A percentile compares a stretch with the other conserved stretches of the same genome.
These are phyloP conservation scores for Phyllostomus hastatus DNA, from an alignment of 2,113 vertebrate species.

Conservation along the genomic window DNA sequence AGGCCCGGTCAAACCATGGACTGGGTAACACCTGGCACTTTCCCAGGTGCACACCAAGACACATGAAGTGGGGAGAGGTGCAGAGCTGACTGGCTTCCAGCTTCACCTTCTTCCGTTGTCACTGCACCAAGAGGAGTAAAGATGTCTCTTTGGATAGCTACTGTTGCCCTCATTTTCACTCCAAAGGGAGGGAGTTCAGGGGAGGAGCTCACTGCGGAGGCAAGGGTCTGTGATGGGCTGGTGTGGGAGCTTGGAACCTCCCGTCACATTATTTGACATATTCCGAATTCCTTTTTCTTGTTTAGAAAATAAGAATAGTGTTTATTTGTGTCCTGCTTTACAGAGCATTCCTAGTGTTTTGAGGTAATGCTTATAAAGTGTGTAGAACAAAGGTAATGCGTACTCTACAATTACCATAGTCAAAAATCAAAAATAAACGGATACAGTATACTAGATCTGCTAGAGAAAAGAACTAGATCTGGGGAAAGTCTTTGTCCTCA, in stretches of 20 bases:
- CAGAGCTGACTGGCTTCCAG: neutral
- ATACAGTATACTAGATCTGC: rapidly evolving
- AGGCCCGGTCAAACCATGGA: neutral
- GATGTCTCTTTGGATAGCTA: neutral
- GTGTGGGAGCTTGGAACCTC: neutral
- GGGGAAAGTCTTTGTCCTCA: neutral
- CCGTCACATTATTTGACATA: neutral
- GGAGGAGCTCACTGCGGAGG: neutral
- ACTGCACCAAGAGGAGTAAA: neutral
- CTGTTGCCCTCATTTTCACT: neutral
- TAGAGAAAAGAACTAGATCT: neutral
- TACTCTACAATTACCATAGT: neutral
- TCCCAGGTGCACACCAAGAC: neutral
- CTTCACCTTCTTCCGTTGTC: neutral
- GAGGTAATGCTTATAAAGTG: neutral
- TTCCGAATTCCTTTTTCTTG: neutral
- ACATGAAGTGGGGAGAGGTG: neutral
- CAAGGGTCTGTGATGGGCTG: neutral
- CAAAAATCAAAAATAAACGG: neutral
- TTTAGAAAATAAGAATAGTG: neutral
- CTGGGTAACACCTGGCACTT: neutral
- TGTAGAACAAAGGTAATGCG: neutral
- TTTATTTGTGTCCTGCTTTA: neutral
- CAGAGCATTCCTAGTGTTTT: neutral
- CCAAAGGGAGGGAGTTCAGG: neutral